Evolutionary conservation across 2,888 invertebrate species (phyloP).

Genomic region (Pogonocherus hispidulus): DNA sequence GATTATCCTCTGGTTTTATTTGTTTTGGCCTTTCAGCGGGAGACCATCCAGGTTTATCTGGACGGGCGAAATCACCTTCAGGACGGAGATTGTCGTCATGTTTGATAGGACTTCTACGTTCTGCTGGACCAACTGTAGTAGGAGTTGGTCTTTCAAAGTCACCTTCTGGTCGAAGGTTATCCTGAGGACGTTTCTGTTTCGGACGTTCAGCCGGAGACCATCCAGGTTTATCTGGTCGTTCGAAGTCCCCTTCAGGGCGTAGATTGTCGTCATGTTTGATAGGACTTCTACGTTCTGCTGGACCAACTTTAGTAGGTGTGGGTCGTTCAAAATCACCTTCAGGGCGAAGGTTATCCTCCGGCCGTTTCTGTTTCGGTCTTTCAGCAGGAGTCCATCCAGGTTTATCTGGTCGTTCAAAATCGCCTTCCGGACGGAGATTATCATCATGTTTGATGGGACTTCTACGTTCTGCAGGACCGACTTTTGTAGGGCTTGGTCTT

Average conservation of each 20-base stretch:
- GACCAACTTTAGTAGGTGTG: constrained; percentile 62
- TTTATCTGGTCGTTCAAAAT: constrained; percentile 64
- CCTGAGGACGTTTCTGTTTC: constrained; percentile 57
- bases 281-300: constrained; percentile 61
- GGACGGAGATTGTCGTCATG: constrained; percentile 63
- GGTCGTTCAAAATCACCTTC: constrained; percentile 72
- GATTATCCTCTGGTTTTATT: constrained; percentile 69
- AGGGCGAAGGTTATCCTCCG: constrained; percentile 63
- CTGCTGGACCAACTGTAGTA: constrained; percentile 51
- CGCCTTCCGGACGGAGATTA: constrained; percentile 68
- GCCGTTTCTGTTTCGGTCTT: constrained; percentile 63
- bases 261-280: constrained; percentile 70
- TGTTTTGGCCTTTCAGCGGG: background rate
- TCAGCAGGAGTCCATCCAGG: constrained; percentile 64
- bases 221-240: constrained; percentile 51
- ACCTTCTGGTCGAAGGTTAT: constrained; percentile 66
- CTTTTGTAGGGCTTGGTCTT: constrained; percentile 66
- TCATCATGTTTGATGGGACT: constrained; percentile 61
- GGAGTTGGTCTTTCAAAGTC: no score
- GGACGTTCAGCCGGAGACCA: constrained; percentile 63
- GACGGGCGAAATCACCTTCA: constrained; percentile 72
- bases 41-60: constrained; percentile 39
- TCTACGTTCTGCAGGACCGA: constrained; percentile 61
- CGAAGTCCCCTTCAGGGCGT: constrained; percentile 67
- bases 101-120: constrained; percentile 65